These are phyloP conservation scores for Dorcus parallelipipedus DNA, from an alignment of 2,888 invertebrate species.

Conservation along the genomic window DNA sequence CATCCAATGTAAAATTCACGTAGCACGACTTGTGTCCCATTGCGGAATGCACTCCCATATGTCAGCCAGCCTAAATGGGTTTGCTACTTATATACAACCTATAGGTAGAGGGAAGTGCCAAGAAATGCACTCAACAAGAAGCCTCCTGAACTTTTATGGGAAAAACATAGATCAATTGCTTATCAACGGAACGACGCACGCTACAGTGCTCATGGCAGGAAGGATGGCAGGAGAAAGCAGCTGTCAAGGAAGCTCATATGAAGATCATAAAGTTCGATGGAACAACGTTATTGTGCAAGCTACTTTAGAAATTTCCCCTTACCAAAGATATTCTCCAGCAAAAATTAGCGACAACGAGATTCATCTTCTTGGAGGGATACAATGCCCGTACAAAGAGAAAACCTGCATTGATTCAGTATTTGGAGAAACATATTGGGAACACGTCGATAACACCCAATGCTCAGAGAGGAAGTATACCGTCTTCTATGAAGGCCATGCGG, in stretches of 20 bases:
- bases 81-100: not conserved
- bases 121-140: conserved; percentile 5
- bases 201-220: conserved; percentile 3
- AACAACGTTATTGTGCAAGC: conserved; percentile 1
- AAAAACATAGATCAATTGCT: no score
- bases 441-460: conserved; percentile 1
- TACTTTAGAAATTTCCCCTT: conserved; percentile 2
- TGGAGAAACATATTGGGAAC: conserved; percentile 5
- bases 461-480: conserved; percentile 2
- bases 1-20: conserved; percentile 7
- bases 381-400: conserved; percentile 5
- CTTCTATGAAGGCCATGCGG: conserved; percentile 2
- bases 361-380: conserved; percentile 1
- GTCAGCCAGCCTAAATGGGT: not conserved
- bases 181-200: conserved; percentile 1
- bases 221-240: conserved; percentile 1
- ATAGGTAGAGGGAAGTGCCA: not conserved
- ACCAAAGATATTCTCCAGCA: not conserved
- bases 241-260: conserved; percentile 1
- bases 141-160: not conserved
- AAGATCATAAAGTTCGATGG: conserved; percentile 6
- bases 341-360: conserved; percentile 5
- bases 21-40: not conserved
- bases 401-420: conserved; percentile 5
- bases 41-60: conserved; percentile 8